Base-by-base conservation (phyloP, 2,797 vertebrate genomes). In the Spheniscus humboldti region DNA sequence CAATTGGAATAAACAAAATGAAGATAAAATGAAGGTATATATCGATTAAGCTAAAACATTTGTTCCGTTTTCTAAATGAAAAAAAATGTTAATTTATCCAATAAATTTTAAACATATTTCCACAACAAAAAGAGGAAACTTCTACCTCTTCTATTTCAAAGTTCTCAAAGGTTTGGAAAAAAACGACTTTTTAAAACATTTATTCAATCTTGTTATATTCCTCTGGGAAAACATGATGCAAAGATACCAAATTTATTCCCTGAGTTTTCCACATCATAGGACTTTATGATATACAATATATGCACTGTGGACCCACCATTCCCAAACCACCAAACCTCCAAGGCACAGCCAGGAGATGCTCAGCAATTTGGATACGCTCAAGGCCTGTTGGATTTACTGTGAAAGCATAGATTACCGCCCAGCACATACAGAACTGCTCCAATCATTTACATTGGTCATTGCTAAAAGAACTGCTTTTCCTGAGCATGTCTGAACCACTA, bases 181-280 rank as follows among this genome's bases (percentile, higher is more conserved):
- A 35, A 13, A 0, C 1, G 9, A 6, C 23, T 50, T 81, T 82
- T 41, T 2, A 64, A 90, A 93, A 86, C 69, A 89, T 94, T 86
- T 93, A 86, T 87, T 93, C 90, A 59, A 31, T 84, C 41, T 90
- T 71, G 59, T 79, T 67, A 41, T 13, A 79, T 41, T 77, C 86
- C 67, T 64, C 48, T 39, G 69, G 92, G 92, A 91, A 93, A 73
- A 72, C 60, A 67, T 1, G 9, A 80, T 28, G 50, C 45, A 80
- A 86, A 92, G 53, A 37, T 31, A 86, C 41, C 48, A 86, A 64
- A 94, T 91, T 56, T 94, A 91, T 94, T 91, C 81, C 33, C 68
- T 64, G 60, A 82, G 78, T 95, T 91, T 96, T 94, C 91, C 84
- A 91, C 60, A 74, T 80, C 62, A 69, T 18, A 94, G 72, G 68